Conservation (phyloP, 2,797 vertebrate genomes). For the Acropternis orthonyx region DNA sequence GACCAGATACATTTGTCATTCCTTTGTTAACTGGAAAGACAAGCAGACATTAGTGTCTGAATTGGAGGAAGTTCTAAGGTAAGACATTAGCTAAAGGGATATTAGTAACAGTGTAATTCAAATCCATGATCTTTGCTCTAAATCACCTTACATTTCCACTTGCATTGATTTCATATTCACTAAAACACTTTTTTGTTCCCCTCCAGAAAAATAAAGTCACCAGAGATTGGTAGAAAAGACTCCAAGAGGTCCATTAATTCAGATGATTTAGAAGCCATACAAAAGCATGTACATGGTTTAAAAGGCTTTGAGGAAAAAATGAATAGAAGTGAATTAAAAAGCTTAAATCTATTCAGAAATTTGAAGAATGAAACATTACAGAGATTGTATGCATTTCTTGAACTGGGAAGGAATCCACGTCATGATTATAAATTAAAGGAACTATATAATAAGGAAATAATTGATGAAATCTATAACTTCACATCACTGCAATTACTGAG, state of each 20-base stretch:
- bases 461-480: constrained; percentile 63
- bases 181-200: constrained; percentile 37
- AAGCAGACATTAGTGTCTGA: neutral
- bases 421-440: constrained; percentile 56
- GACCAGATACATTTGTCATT: constrained; percentile 43
- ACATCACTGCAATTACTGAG: constrained; percentile 45
- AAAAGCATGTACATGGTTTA: constrained; percentile 43
- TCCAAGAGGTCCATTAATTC: constrained; percentile 59
- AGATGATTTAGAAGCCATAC: constrained; percentile 52
- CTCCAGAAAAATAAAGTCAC: constrained; percentile 61
- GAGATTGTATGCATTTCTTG: constrained; percentile 55
- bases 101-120: constrained; percentile 20
- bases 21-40: constrained; percentile 7
- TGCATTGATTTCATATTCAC: constrained; percentile 57
- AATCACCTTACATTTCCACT: constrained; percentile 48
- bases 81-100: constrained; percentile 20
- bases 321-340: constrained; percentile 65
- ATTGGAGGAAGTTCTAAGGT: constrained; percentile 60
- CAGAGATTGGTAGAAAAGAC: constrained; percentile 35
- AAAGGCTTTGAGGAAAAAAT: constrained; percentile 56
- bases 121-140: constrained; percentile 28
- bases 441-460: constrained; percentile 60
- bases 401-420: constrained; percentile 49
- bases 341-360: constrained; percentile 55
- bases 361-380: constrained; percentile 60